These are phyloP conservation scores for Matsumyia berberina DNA, from an alignment of 2,888 invertebrate species.

Conservation along the genomic window DNA sequence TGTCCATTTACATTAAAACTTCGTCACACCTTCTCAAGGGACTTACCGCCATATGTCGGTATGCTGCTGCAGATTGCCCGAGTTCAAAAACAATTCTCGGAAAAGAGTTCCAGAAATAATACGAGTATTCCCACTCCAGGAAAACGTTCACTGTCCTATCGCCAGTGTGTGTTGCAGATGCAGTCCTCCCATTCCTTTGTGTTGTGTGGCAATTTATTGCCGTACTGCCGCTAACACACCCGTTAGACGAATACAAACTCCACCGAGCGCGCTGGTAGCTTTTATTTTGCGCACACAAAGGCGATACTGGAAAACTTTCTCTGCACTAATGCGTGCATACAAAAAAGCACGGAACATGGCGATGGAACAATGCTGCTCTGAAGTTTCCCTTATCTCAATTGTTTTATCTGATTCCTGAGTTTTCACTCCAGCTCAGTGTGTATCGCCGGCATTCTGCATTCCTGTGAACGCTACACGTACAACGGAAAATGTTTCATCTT, in stretches of 20 bases:
- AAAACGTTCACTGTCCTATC: constrained; percentile 1
- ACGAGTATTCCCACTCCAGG: background rate
- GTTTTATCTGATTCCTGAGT: constrained; percentile 65
- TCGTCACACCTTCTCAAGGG: constrained; percentile 14
- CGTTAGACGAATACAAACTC: constrained; percentile 44
- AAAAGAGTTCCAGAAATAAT: constrained; percentile 17
- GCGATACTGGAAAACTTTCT: constrained; percentile 66
- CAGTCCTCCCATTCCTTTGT: constrained; percentile 27
- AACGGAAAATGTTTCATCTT: constrained; percentile 44
- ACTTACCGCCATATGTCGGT: background rate
- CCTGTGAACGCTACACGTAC: constrained; percentile 16
- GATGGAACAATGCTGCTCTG: constrained; percentile 65
- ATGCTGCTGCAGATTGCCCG: background rate
- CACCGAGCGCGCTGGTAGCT: constrained; percentile 37
- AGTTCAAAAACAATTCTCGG: constrained; percentile 29
- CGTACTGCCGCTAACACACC: constrained; percentile 43
- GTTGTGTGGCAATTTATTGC: constrained; percentile 66
- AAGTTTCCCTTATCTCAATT: constrained; percentile 67
- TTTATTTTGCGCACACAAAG: constrained; percentile 58
- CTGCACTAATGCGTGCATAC: constrained; percentile 73
- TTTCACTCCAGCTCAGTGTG: background rate
- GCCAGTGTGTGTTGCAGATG: constrained; percentile 8
- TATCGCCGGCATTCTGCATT: constrained; percentile 28
- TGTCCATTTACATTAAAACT: constrained; percentile 33
- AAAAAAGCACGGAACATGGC: constrained; percentile 61